Conservation (phyloP, 1,140 invertebrate species). For the Aleiodes sp. region DNA sequence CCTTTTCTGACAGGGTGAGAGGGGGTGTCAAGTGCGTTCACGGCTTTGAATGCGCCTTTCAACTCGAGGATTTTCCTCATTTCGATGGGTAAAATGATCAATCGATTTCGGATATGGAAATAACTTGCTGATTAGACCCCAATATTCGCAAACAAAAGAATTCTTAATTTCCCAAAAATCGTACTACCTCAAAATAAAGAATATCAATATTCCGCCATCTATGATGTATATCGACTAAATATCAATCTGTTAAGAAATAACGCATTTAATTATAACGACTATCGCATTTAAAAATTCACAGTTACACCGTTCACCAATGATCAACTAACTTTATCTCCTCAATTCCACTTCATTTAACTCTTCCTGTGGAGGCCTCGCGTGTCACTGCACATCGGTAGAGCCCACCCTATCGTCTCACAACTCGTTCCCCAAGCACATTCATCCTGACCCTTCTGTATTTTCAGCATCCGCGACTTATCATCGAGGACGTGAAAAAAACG, state of each 20-base stretch:
- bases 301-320: slow-evolving; percentile 14
- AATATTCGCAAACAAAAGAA: no score
- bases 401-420: slow-evolving; percentile 28
- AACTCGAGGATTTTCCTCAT: not conserved
- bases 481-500: not conserved
- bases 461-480: slow-evolving; percentile 17
- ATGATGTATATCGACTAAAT: not conserved
- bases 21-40: slow-evolving; percentile 8
- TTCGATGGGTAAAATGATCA: not conserved
- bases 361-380: slow-evolving; percentile 40
- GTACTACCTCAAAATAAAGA: not conserved
- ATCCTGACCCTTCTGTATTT: not conserved
- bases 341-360: slow-evolving; percentile 44
- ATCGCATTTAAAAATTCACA: slow-evolving; percentile 18
- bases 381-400: slow-evolving; percentile 37
- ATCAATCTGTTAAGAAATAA: not conserved
- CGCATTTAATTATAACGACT: not conserved
- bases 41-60: not conserved
- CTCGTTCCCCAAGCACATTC: slow-evolving; percentile 11
- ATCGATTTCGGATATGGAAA: slow-evolving; percentile 6
- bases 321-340: slow-evolving; percentile 39
- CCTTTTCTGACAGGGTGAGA: not conserved
- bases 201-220: not conserved
- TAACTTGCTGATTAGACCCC: no score
- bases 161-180: not conserved